A percentile compares a stretch with the other conserved stretches of the same genome.
Conservation (phyloP, 35 echinoderm and acorn worm genomes). For the Lytechinus variegatus region DNA sequence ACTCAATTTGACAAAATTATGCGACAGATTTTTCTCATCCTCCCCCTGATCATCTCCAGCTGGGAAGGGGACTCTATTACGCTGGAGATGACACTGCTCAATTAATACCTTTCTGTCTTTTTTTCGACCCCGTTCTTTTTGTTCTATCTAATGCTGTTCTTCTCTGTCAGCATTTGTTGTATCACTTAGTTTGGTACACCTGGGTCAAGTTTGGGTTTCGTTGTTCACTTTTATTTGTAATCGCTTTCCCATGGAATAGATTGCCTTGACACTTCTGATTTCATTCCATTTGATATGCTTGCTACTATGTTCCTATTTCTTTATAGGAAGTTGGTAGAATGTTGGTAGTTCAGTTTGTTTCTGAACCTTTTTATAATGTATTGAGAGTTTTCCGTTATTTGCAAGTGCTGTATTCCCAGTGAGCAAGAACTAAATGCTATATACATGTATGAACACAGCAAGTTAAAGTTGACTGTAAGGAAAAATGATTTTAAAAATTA, state of each 20-base stretch:
- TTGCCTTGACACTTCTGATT: neutral
- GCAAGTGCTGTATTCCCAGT: neutral
- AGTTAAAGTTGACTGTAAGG: neutral
- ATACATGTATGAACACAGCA: neutral
- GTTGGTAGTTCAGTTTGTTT: too few relatives aligned
- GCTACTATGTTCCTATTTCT: too few relatives aligned
- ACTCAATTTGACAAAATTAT: neutral
- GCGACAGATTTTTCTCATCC: slow-evolving; percentile 10
- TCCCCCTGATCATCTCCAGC: neutral
- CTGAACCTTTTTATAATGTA: neutral
- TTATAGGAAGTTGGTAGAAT: too few relatives aligned
- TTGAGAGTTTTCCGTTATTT: neutral
- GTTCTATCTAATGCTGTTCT: neutral
- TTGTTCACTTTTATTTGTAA: neutral
- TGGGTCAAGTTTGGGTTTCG: neutral
- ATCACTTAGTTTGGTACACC: neutral
- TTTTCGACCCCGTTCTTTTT: neutral
- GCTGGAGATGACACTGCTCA: neutral
- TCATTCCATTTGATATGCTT: too few relatives aligned
- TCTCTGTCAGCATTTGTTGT: neutral
- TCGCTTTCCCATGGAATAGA: neutral
- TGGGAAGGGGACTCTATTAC: neutral
- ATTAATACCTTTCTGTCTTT: neutral
- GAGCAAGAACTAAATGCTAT: neutral
- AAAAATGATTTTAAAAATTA: neutral